Percentiles rank a stretch among this genome's conserved stretches.
phyloP scores from a whole-genome alignment of 2,888 invertebrate species.

The Idaea straminata region DNA sequence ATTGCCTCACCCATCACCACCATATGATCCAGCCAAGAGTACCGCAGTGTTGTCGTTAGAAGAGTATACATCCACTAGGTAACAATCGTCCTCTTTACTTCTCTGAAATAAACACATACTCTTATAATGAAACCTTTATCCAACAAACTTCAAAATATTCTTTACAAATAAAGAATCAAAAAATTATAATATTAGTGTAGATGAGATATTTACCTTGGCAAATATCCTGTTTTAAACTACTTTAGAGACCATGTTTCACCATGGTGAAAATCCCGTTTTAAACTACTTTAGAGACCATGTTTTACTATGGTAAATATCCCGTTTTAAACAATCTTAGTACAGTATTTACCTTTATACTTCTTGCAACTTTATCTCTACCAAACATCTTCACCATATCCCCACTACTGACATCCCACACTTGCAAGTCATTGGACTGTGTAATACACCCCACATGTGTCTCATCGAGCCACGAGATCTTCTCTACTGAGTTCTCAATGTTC shows the following conservation, averaged over 20 bases:
- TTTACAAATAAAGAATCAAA: neutral
- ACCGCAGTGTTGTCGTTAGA: constrained; percentile 70
- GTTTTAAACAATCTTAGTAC: neutral
- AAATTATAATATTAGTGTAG: no score
- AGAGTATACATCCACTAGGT: constrained; percentile 82
- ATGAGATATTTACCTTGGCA: no score
- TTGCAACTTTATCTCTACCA: constrained; percentile 80
- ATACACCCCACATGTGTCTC: constrained; percentile 79
- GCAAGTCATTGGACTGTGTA: constrained; percentile 85
- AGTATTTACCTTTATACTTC: constrained; percentile 73
- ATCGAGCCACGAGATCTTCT: constrained; percentile 80
- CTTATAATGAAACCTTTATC: no score
- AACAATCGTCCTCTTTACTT: constrained; percentile 81
- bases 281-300: neutral
- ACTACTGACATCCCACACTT: constrained; percentile 83
- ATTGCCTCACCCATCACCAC: constrained; percentile 75
- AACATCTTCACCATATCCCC: constrained; percentile 81
- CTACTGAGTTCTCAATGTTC: constrained; percentile 89
- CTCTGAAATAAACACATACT: constrained; percentile 64
- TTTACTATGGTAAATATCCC: neutral
- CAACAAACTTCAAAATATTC: neutral
- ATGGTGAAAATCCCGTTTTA: neutral
- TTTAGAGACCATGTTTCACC: neutral
- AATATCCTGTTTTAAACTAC: neutral
- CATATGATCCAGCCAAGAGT: constrained; percentile 83